Evolutionary conservation across 2,888 invertebrate species (phyloP).

Genomic region (Dicyrtoma fusca): DNA sequence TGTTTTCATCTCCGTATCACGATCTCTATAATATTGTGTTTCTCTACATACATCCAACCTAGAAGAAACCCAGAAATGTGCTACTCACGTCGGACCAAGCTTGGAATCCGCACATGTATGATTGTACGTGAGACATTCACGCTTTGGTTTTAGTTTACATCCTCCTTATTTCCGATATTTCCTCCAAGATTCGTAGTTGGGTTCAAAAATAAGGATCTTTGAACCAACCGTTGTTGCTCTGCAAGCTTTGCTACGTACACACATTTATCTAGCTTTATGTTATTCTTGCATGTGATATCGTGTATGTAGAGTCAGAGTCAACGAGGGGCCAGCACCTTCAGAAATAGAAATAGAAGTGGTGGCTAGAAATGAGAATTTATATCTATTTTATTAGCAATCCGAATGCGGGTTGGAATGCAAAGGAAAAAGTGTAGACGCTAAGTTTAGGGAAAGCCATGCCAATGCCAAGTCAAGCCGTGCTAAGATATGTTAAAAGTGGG

Average conservation of each 20-base stretch:
- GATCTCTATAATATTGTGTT: too few relatives aligned
- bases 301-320: background rate
- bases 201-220: too few relatives aligned
- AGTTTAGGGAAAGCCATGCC: too few relatives aligned
- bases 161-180: background rate
- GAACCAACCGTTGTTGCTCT: background rate
- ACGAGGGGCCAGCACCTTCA: background rate
- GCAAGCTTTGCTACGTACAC: background rate
- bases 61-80: background rate
- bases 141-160: background rate
- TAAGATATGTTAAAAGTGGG: too few relatives aligned
- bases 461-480: too few relatives aligned
- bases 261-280: background rate
- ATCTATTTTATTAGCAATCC: too few relatives aligned
- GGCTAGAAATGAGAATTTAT: too few relatives aligned
- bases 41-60: background rate
- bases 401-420: too few relatives aligned
- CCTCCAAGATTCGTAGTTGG: background rate
- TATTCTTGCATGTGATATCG: too few relatives aligned
- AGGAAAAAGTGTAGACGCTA: too few relatives aligned
- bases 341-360: too few relatives aligned
- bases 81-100: background rate
- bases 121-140: constrained; percentile 15
- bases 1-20: too few relatives aligned
- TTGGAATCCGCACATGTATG: constrained; percentile 5